A percentile compares a stretch with the other conserved stretches of the same genome.
These are phyloP conservation scores for Polia nebulosa DNA, from an alignment of 2,888 invertebrate genomes.

Conservation along the genomic window DNA sequence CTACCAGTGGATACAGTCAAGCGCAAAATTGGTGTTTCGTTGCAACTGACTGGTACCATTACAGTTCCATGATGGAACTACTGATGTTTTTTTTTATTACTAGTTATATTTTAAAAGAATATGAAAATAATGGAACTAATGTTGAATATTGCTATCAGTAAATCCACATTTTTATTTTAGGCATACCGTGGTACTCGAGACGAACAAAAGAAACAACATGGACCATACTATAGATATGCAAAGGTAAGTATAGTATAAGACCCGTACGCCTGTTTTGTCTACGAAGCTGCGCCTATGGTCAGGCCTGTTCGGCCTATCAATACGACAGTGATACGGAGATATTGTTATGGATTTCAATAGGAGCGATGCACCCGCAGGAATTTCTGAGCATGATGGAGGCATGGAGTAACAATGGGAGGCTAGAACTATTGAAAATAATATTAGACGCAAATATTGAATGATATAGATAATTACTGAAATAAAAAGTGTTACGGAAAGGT, in stretches of 20 bases:
- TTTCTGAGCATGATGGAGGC: neutral
- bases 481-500: too few relatives aligned
- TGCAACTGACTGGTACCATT: too few relatives aligned
- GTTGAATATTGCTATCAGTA: too few relatives aligned
- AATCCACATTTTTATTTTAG: too few relatives aligned
- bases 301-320: constrained; percentile 25
- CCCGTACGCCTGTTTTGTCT: constrained; percentile 35
- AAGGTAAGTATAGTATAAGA: constrained; percentile 13
- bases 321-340: constrained; percentile 29
- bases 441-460: neutral
- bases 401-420: neutral
- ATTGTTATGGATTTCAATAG: constrained; percentile 49
- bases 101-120: too few relatives aligned
- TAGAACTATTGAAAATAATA: neutral
- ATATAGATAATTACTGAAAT: too few relatives aligned
- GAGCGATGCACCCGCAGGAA: neutral
- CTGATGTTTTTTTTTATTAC: too few relatives aligned
- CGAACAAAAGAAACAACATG: constrained; percentile 28
- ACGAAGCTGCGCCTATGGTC: constrained; percentile 19
- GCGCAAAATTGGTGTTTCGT: too few relatives aligned
- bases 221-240: neutral
- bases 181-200: constrained; percentile 20
- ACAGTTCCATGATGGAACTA: too few relatives aligned
- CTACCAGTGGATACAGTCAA: too few relatives aligned
- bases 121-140: too few relatives aligned